Conservation (phyloP, 1,140 invertebrate genomes). For the Cyclina sinensis region DNA sequence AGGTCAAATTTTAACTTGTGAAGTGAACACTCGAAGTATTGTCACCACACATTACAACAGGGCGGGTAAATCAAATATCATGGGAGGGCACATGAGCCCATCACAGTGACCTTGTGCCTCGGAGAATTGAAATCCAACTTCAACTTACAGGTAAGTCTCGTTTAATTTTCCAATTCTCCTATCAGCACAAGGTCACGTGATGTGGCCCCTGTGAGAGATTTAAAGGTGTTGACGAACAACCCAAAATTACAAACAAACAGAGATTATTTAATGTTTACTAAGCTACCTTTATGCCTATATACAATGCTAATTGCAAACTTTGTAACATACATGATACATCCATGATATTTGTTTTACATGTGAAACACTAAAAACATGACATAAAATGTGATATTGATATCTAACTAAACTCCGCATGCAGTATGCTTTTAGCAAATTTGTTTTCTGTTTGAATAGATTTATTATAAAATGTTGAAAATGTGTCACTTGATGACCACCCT, state of each 20-base stretch:
- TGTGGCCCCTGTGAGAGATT: neutral
- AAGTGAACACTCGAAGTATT: no score
- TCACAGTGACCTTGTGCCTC: no score
- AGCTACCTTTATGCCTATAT: neutral
- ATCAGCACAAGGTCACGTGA: no score
- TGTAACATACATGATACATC: neutral
- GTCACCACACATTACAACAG: no score
- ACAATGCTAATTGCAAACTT: neutral
- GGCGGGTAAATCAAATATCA: no score
- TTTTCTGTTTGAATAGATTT: conserved; percentile 20
- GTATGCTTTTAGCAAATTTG: conserved; percentile 15
- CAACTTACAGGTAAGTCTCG: no score
- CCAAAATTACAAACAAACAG: conserved; percentile 5
- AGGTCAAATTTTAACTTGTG: no score
- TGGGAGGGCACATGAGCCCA: no score
- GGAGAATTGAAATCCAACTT: no score
- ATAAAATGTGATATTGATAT: no score
- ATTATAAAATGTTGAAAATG: conserved; percentile 19
- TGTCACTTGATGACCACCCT: neutral
- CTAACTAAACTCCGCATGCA: neutral
- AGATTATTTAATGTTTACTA: conserved; percentile 1
- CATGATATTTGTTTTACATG: neutral
- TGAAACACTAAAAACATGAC: no score
- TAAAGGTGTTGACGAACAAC: conserved; percentile 16
- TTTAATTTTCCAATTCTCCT: no score